Evolutionary conservation across 2,113 vertebrate genomes (phyloP).

Genomic region (Procavia capensis): DNA sequence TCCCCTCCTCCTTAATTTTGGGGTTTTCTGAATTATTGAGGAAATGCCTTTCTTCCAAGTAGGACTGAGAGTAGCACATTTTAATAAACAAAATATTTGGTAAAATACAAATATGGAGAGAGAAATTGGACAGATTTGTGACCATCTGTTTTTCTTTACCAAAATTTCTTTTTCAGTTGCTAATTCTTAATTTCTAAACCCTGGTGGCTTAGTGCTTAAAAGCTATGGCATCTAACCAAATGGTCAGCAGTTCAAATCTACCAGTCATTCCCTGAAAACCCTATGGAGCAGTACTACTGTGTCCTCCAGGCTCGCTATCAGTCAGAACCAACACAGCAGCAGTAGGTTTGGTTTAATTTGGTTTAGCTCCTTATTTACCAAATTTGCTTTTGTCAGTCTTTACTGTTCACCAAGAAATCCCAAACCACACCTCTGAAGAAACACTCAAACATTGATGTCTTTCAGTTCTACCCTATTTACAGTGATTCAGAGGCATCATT

Average conservation of each 20-base stretch:
- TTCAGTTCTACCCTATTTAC: background rate
- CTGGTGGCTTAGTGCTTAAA: no score
- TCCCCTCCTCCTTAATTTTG: background rate
- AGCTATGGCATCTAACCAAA: no score
- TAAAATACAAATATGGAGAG: background rate
- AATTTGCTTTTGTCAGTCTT: background rate
- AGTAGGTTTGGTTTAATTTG: no score
- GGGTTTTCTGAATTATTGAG: background rate
- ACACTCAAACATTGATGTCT: background rate
- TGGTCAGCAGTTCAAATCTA: no score
- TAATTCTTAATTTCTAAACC: background rate
- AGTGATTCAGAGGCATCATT: background rate
- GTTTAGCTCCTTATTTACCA: background rate
- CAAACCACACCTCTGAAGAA: background rate
- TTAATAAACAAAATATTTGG: slow-evolving; percentile 35
- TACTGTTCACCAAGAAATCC: background rate
- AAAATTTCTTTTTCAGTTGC: background rate
- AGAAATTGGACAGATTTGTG: background rate
- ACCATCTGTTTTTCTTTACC: background rate
- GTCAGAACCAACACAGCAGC: no score
- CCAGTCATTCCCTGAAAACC: no score
- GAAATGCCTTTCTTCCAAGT: background rate
- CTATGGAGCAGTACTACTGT: no score
- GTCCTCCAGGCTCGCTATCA: no score
- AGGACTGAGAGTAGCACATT: background rate